Evolutionary conservation across 2,113 vertebrate species (phyloP), one percentile per base, ranked within the genome.

Genomic region (Thinocorus orbignyianus): DNA sequence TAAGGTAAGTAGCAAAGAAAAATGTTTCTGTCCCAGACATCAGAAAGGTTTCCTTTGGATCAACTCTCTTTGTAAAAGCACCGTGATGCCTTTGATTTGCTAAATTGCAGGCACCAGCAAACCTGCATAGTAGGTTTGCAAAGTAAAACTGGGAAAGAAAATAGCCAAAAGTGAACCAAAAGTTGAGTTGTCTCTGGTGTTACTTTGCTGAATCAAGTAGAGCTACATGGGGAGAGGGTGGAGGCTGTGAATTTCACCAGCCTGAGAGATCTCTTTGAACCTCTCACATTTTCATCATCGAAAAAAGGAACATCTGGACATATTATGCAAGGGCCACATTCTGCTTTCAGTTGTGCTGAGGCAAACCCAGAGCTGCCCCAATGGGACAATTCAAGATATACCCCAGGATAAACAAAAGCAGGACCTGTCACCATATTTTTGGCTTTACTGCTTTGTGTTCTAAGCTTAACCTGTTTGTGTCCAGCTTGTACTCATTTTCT

Each of bases 281-380:
- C 30, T 42, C 70, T 93, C 11, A 16, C 48, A 92, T 93, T 95
- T 96, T 92, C 71, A 60, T 81, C 46, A 91, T 16, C 88, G 65
- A 42, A 92, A 74, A 95, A 86, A 81, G 28, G 51, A 94, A 96
- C 88, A 96, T 95, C 92, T 96, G 93, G 86, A 81, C 42, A 11
- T 94, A 57, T 93, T 96, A 88, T 96, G 93, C 86, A 96, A 95
- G 73, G 91, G 49, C 77, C 52, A 37, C 57, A 91, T 91, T 94
- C 61, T 91, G 69, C 82, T 86, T 95, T 95, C 72, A 78, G 90
- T 86, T 51, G 0, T 88, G 69, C 68, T 86, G 90, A 88, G 81
- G 86, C 80, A 96, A 95, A 94, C 69, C 22, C 88, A 68, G 57
- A 86, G 55, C 6, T 48, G 17, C 92, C 88, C 88, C 95, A 86